Evolutionary conservation across 1,140 invertebrate species (phyloP), one percentile per base, ranked within the genome.

Genomic region (Zophobas atratus): DNA sequence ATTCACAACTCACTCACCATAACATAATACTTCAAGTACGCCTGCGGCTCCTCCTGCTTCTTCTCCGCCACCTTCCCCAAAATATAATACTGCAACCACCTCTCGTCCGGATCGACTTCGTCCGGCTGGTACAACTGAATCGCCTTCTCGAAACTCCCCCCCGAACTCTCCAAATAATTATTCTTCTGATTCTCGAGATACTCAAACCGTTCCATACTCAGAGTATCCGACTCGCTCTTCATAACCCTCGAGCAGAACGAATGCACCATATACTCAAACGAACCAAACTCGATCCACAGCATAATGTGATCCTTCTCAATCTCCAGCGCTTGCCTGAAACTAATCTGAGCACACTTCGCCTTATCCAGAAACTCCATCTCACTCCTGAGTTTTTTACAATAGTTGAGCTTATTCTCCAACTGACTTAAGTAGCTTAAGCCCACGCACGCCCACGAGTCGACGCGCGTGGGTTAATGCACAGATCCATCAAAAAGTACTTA

Each of bases 31-130:
- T 93, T 88, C 20, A 98, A 87, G 86, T 93, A 96, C 38, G 92
- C 86, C n/a, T 89, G 88, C 0, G 94, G 92, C 78, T 93, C 89
- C 79, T 93, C 91, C 75, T 92, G 91, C 76, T 91, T 90, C 84
- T 97, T 98, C 85, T 97, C 95, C 0, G 92, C 89, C 56, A 97
- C 93, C 91, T 99, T 98, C 0, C 95, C 97, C 33, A 98, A 88
- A 94, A 98, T 97, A 83, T 98, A 98, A 84, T 96, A 94, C 83
- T 95, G 92, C 6, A 97, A 87, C 97, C 97, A 99, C 56, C 92
- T 87, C 84, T 97, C 95, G 83, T 96, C 94, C 41, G 92, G 89
- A 84, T 90, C 84, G 3, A 79, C 76, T 60, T 89, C 86, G 75
- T 85, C 83, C 41, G 83, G 82, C 70, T 89, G 88, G 46, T 89